Conservation (phyloP, 2,888 invertebrate genomes). For the Agrochola litura region DNA sequence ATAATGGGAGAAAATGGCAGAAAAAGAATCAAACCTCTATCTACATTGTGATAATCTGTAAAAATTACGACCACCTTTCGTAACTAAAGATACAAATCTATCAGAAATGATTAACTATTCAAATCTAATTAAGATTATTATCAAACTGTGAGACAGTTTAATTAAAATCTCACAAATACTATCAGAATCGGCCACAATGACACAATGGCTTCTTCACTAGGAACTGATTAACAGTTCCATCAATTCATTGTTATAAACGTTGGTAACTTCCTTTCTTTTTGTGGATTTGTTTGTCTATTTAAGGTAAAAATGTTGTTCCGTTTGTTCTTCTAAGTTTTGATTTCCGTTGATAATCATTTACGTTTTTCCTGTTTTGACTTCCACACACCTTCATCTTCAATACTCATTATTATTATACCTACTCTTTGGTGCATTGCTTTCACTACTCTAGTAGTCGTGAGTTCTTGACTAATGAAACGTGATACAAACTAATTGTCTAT, state of each 20-base stretch:
- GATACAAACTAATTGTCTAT: neutral
- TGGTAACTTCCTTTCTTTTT: slow-evolving; percentile 39
- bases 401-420: too few species aligned
- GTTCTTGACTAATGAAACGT: neutral
- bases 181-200: slow-evolving; percentile 37
- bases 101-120: slow-evolving; percentile 17
- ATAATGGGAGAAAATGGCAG: neutral
- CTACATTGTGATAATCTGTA: neutral
- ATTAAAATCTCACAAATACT: slow-evolving; percentile 38
- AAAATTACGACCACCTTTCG: neutral
- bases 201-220: slow-evolving; percentile 53
- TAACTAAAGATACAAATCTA: slow-evolving; percentile 21
- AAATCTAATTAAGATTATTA: slow-evolving; percentile 41
- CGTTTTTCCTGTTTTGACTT: neutral
- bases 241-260: slow-evolving; percentile 51
- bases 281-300: neutral
- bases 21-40: neutral
- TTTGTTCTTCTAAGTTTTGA: slow-evolving; percentile 27
- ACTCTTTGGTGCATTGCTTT: neutral
- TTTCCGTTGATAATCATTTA: slow-evolving; percentile 25
- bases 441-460: neutral
- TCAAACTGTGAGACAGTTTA: slow-evolving; percentile 41
- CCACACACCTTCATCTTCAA: neutral
- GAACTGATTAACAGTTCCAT: slow-evolving; percentile 44
- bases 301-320: slow-evolving; percentile 24